A percentile compares a stretch with the other conserved stretches of the same genome.
These are phyloP conservation scores for Zaprionus inermis DNA, from an alignment of 1,140 invertebrate species.

Conservation along the genomic window DNA sequence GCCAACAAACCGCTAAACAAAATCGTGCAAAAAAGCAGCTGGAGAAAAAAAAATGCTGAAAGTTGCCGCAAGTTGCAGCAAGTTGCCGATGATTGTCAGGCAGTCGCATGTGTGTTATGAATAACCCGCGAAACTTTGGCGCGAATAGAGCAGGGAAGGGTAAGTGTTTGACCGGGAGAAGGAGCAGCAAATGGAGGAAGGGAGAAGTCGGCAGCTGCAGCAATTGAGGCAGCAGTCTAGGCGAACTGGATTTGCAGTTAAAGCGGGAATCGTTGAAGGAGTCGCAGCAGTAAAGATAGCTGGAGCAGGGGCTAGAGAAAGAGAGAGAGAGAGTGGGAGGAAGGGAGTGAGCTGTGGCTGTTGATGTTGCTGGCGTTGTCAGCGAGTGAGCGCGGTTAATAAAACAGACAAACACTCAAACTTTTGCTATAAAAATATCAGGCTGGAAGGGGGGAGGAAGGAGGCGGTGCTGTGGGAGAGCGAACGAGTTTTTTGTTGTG, in stretches of 20 bases:
- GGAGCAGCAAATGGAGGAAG: constrained; percentile 25
- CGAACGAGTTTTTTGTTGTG: constrained; percentile 59
- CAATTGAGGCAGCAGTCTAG: neutral
- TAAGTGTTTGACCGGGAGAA: too few relatives aligned
- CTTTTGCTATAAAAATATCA: constrained; percentile 82
- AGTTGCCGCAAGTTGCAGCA: constrained; percentile 44
- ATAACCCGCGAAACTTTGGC: constrained; percentile 73
- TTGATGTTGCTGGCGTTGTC: neutral
- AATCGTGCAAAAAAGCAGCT: constrained; percentile 1
- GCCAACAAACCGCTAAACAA: constrained; percentile 34
- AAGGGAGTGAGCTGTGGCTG: neutral
- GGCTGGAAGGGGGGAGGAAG: too few relatives aligned
- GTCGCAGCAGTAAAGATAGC: neutral
- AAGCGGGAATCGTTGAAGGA: neutral
- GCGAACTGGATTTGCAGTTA: constrained; percentile 8
- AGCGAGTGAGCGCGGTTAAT: constrained; percentile 72
- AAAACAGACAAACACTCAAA: constrained; percentile 84
- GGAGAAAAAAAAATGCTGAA: constrained; percentile 13
- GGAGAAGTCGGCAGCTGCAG: constrained; percentile 16
- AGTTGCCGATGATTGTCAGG: constrained; percentile 45
- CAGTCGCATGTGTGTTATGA: constrained; percentile 64
- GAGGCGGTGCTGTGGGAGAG: neutral
- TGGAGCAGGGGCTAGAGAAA: neutral
- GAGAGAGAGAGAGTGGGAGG: neutral
- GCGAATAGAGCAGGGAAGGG: neutral